Percentiles rank a stretch among this genome's conserved stretches.
Evolutionary conservation across 2,888 invertebrate genomes (phyloP).

Genomic region (Drosophila merina): DNA sequence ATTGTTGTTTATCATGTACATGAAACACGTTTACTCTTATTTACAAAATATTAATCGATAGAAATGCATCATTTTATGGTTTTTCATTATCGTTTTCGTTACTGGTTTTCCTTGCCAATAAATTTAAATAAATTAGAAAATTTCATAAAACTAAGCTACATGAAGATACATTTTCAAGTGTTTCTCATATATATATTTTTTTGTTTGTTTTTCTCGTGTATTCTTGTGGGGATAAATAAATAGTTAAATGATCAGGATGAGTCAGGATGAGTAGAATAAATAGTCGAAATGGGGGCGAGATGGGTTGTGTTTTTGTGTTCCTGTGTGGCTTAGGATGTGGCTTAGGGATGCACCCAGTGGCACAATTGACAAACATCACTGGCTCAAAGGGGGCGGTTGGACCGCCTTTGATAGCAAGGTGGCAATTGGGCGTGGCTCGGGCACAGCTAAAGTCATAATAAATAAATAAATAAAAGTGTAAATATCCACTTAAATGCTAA

Average conservation of each 20-base stretch:
- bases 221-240: constrained; percentile 58
- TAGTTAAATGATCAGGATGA: constrained; percentile 62
- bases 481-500: constrained; percentile 76
- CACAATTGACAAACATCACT: constrained; percentile 83
- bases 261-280: constrained; percentile 66
- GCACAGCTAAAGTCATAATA: constrained; percentile 63
- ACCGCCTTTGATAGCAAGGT: constrained; percentile 83
- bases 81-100: constrained; percentile 23
- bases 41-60: constrained; percentile 74
- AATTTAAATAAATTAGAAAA: constrained; percentile 74
- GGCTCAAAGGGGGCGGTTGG: constrained; percentile 76
- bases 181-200: constrained; percentile 6
- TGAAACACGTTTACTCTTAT: constrained; percentile 71
- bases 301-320: constrained; percentile 17
- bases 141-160: constrained; percentile 72
- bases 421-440: constrained; percentile 77
- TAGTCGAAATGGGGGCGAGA: constrained; percentile 49
- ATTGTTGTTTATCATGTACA: constrained; percentile 57
- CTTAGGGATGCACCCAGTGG: constrained; percentile 47
- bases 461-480: constrained; percentile 70
- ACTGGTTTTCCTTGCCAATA: constrained; percentile 63
- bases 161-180: constrained; percentile 42
- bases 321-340: constrained; percentile 21
- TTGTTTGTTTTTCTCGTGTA: constrained; percentile 10
- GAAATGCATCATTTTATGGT: constrained; percentile 65